phyloP scores from a whole-genome alignment of 2,888 invertebrate species.

The Cactoblastis cactorum region DNA sequence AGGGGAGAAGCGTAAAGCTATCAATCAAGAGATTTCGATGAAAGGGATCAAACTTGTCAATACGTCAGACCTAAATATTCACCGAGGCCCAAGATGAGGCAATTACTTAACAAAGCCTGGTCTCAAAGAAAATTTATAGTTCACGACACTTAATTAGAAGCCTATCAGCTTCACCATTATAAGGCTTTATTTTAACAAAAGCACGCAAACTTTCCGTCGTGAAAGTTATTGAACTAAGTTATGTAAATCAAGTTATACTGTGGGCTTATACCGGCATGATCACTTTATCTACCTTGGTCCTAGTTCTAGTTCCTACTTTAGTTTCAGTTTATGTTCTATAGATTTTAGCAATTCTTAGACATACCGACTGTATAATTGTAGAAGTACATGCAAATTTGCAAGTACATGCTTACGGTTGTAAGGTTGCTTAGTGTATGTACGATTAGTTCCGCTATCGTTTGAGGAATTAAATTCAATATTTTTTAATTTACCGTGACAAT shows the following conservation, averaged over 20 bases:
- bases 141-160: slow-evolving; percentile 20
- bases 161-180: slow-evolving; percentile 17
- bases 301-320: not conserved
- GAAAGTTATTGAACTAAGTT: slow-evolving; percentile 9
- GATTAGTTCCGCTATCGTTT: too few relatives aligned
- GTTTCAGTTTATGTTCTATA: not conserved
- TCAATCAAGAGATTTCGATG: slow-evolving; percentile 36
- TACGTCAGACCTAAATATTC: slow-evolving; percentile 32
- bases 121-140: slow-evolving; percentile 22
- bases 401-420: too few relatives aligned
- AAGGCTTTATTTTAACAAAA: slow-evolving; percentile 14
- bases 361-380: too few relatives aligned
- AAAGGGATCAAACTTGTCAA: slow-evolving; percentile 42
- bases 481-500: not conserved
- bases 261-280: not conserved
- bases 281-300: not conserved
- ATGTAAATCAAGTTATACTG: slow-evolving; percentile 4
- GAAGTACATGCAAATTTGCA: too few relatives aligned
- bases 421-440: too few relatives aligned
- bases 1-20: slow-evolving; percentile 22
- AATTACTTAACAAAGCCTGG: slow-evolving; percentile 29
- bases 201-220: not conserved
- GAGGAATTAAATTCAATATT: not conserved
- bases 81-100: slow-evolving; percentile 28
- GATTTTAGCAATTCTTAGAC: not conserved